phyloP scores from a whole-genome alignment of 1,140 invertebrate genomes.

The Drosophila tsacasi region DNA sequence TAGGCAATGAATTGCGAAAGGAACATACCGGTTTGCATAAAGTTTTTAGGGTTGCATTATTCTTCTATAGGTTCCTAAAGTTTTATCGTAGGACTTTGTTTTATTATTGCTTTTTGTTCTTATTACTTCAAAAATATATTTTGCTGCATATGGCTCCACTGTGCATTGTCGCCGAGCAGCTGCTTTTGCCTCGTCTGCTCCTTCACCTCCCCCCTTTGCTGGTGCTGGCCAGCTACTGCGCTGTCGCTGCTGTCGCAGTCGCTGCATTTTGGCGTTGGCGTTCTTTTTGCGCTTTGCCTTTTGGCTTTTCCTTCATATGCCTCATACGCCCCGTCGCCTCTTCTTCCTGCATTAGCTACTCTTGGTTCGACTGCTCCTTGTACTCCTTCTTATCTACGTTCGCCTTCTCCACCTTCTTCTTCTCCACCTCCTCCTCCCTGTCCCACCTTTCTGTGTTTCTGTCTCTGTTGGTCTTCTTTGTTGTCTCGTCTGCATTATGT shows the following conservation, averaged over 20 bases:
- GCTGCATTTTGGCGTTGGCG: conserved; percentile 80
- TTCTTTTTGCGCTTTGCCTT: conserved; percentile 78
- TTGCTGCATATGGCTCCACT: conserved; percentile 1
- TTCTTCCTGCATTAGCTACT: not conserved
- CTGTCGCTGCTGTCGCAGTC: conserved; percentile 37
- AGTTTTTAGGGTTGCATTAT: too few relatives aligned
- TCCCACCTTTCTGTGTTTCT: conserved; percentile 2
- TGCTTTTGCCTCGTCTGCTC: conserved; percentile 36
- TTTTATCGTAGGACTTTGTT: not conserved
- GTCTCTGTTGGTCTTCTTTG: conserved; percentile 71
- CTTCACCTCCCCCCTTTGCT: conserved; percentile 7
- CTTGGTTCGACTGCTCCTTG: conserved; percentile 12
- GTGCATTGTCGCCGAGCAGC: conserved; percentile 44
- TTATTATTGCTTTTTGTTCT: not conserved
- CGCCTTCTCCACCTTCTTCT: not conserved
- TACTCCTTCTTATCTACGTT: not conserved
- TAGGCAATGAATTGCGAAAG: not conserved
- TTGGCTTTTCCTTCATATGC: conserved; percentile 69
- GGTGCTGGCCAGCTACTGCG: conserved; percentile 29
- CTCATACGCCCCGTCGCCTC: conserved; percentile 22
- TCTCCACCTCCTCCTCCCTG: not conserved
- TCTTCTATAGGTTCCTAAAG: not conserved
- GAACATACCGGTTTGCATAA: not conserved
- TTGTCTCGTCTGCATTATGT: conserved; percentile 65
- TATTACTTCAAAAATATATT: not conserved